These are phyloP conservation scores for Pseudococcus viburni DNA, from an alignment of 2,888 invertebrate genomes.

Conservation along the genomic window DNA sequence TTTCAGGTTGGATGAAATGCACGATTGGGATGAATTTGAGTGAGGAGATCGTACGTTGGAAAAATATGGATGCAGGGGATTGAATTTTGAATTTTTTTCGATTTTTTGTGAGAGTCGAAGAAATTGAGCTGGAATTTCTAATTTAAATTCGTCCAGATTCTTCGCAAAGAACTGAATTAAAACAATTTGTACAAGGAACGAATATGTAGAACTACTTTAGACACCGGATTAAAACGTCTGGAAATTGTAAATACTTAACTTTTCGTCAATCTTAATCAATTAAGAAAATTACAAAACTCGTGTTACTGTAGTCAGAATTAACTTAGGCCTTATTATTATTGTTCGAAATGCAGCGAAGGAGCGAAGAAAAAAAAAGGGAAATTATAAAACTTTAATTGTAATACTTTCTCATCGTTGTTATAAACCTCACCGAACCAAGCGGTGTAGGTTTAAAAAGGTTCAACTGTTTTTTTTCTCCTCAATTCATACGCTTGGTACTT, in stretches of 20 bases:
- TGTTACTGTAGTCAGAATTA: background rate
- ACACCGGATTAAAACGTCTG: background rate
- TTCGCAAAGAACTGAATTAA: too few relatives aligned
- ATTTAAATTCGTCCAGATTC: too few relatives aligned
- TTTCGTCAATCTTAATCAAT: background rate
- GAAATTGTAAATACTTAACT: background rate
- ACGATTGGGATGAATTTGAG: too few relatives aligned
- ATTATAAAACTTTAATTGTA: background rate
- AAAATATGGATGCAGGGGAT: too few relatives aligned
- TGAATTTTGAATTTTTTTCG: too few relatives aligned
- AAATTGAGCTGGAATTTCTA: too few relatives aligned
- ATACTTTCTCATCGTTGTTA: background rate
- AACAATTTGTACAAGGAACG: too few relatives aligned
- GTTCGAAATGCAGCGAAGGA: background rate
- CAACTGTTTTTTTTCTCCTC: background rate
- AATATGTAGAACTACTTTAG: background rate
- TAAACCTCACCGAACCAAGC: background rate
- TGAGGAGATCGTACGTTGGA: too few relatives aligned
- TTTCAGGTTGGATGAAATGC: background rate
- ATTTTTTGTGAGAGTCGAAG: too few relatives aligned
- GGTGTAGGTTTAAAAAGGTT: background rate
- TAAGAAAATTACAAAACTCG: background rate
- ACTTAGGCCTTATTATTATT: background rate
- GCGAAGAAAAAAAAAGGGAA: background rate
- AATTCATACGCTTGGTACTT: conserved; percentile 1